Base-by-base conservation (phyloP, 2,113 vertebrate species). In the Genyomyrus donnyi region DNA sequence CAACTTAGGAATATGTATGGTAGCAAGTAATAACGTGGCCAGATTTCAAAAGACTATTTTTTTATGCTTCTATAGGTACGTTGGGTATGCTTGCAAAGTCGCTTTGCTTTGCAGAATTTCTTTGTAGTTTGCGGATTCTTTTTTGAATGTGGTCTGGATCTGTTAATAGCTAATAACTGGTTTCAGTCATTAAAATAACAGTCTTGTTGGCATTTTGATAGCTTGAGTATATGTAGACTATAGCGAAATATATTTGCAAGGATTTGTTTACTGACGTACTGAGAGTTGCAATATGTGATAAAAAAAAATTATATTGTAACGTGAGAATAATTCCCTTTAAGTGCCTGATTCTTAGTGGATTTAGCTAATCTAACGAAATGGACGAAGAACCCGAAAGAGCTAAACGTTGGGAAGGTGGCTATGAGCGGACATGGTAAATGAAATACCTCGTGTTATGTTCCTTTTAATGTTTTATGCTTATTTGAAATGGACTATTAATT, bases 331-430 rank as follows among this genome's bases (percentile, higher is more conserved):
- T 52, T 48, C 77, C 42, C 21, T 66, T 19, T 83, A 66, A 87
- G 88, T 39, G 0, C 13, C 80, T 87, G 21, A 27, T 77, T 19
- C 74, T 87, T 13, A 56, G 39, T 84, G 19, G 0, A 58, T 83
- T 35, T 66, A 88, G 56, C 46, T 15, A 1, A 11, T 87, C 0
- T 48, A 83, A 42, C 21, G 94, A 19, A 9, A 99, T 99, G 98
- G 98, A 99, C 88, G 98, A 99, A 62, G 98, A 99, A 45, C 97
- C 98, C 39, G 98, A 99, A 92, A 95, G 96, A 95, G 96, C 98
- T 6, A 99, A 99, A 91, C 97, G 98, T 24, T 99, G 98, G 98
- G 98, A 99, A 93, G 98, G 98, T n/a, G 98, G 98, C 91, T 99
- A 99, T 90, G 98, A 99, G 91, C 95, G 98, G 91, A 99, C 98